These are phyloP conservation scores for Menidia beryllina DNA, from an alignment of 2,113 vertebrate species.

Conservation along the genomic window DNA sequence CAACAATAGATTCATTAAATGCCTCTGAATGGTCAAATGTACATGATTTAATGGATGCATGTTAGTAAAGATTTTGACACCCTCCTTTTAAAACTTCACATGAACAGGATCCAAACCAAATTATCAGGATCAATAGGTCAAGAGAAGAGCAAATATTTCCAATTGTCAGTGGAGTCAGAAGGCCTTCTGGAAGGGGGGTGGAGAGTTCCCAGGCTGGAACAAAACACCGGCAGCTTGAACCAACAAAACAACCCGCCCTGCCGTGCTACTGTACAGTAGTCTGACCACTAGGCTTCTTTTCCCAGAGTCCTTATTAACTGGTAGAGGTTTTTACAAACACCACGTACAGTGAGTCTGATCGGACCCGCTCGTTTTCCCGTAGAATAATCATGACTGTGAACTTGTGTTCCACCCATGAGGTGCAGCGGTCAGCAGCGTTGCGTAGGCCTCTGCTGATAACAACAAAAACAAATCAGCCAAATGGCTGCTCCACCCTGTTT, in stretches of 20 bases:
- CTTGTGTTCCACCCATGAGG: background rate
- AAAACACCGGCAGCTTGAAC: background rate
- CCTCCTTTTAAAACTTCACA: background rate
- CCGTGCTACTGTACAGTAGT: background rate
- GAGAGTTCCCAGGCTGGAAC: conserved; percentile 50
- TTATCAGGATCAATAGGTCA: conserved; percentile 56
- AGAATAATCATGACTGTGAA: background rate
- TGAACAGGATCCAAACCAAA: background rate
- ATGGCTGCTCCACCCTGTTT: conserved; percentile 33
- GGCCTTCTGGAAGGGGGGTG: conserved; percentile 26
- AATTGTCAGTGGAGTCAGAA: conserved; percentile 36
- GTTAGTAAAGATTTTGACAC: background rate
- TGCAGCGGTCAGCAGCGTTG: background rate
- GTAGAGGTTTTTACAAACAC: background rate
- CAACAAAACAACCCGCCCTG: conserved; percentile 17
- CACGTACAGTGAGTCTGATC: background rate
- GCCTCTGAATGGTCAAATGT: background rate
- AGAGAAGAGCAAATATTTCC: conserved; percentile 38
- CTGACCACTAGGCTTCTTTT: background rate
- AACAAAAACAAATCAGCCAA: conserved; percentile 33
- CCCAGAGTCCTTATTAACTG: background rate
- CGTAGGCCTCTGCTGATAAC: conserved; percentile 15
- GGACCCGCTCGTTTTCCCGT: background rate
- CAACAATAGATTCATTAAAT: background rate
- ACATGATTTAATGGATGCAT: background rate